Conservation (phyloP, 2,888 invertebrate genomes). For the Epicampocera succincta region DNA sequence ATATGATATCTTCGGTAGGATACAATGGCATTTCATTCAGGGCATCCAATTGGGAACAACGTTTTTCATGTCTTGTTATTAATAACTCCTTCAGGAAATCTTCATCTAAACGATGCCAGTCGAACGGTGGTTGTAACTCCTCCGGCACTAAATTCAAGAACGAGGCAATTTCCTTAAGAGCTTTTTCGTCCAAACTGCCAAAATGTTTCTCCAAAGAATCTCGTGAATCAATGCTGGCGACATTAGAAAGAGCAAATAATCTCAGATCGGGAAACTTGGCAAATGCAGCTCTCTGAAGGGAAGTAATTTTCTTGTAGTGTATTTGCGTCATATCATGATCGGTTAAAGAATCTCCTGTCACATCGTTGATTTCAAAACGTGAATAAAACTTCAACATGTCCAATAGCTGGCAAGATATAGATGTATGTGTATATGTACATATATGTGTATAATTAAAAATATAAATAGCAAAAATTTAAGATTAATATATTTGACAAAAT, state of each 20-base stretch:
- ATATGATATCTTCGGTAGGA: constrained; percentile 98
- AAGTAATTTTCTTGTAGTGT: constrained; percentile 96
- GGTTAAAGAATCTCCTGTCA: constrained; percentile 95
- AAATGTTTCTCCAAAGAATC: constrained; percentile 90
- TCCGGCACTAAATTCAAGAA: constrained; percentile 93
- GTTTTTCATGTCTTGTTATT: constrained; percentile 92
- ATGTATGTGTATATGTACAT: background rate
- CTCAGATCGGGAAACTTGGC: constrained; percentile 93
- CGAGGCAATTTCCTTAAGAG: constrained; percentile 92
- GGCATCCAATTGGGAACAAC: constrained; percentile 95
- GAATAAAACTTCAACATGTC: constrained; percentile 98
- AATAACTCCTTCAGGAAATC: constrained; percentile 92
- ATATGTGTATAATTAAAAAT: background rate
- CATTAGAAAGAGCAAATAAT: constrained; percentile 94
- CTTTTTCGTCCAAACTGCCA: constrained; percentile 86
- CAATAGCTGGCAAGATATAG: constrained; percentile 85
- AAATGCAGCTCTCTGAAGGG: constrained; percentile 96
- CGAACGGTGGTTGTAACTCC: constrained; percentile 84
- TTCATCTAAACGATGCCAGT: constrained; percentile 90
- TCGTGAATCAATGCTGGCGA: constrained; percentile 96
- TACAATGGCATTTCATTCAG: constrained; percentile 99
- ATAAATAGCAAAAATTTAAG: too few species aligned
- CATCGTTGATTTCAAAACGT: constrained; percentile 98
- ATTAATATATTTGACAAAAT: too few species aligned
- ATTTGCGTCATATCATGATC: constrained; percentile 96